Evolutionary conservation across 2,888 invertebrate genomes (phyloP).

Genomic region (Scaptomyza parva): DNA sequence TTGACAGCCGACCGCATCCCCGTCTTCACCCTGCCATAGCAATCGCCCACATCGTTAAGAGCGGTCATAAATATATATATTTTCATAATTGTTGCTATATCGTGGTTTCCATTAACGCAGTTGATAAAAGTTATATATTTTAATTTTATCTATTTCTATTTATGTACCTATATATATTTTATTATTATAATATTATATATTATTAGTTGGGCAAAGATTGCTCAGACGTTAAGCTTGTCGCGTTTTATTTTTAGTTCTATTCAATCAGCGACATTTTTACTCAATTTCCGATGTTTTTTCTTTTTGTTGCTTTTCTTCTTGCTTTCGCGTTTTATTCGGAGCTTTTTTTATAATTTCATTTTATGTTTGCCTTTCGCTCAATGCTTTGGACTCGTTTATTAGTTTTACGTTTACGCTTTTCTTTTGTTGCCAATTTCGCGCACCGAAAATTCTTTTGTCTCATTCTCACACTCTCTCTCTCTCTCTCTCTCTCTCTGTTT

Average conservation of each 20-base stretch:
- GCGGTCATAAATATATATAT: conserved; percentile 64
- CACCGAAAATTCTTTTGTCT: conserved; percentile 20
- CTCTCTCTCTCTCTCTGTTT: background rate
- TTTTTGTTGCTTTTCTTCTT: conserved; percentile 44
- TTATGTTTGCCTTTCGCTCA: conserved; percentile 52
- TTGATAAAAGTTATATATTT: too few species aligned
- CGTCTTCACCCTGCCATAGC: conserved; percentile 3
- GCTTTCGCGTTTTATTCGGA: conserved; percentile 25
- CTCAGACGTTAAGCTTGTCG: conserved; percentile 69
- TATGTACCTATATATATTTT: conserved; percentile 4
- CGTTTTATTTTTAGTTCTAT: conserved; percentile 77
- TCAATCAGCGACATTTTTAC: conserved; percentile 79
- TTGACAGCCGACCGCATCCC: conserved; percentile 8
- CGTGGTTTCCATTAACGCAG: conserved; percentile 39
- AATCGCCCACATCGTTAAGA: conserved; percentile 43
- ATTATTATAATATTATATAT: conserved; percentile 25
- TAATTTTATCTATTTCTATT: conserved; percentile 22
- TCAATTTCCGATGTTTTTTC: conserved; percentile 25
- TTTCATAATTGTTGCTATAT: conserved; percentile 56
- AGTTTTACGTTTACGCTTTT: conserved; percentile 45
- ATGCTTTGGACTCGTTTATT: conserved; percentile 30
- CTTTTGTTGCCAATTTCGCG: conserved; percentile 29
- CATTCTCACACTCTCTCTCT: background rate
- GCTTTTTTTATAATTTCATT: conserved; percentile 42
- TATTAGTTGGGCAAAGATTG: conserved; percentile 56